Evolutionary conservation across 2,113 vertebrate genomes (phyloP).

Genomic region (Martes martes): DNA sequence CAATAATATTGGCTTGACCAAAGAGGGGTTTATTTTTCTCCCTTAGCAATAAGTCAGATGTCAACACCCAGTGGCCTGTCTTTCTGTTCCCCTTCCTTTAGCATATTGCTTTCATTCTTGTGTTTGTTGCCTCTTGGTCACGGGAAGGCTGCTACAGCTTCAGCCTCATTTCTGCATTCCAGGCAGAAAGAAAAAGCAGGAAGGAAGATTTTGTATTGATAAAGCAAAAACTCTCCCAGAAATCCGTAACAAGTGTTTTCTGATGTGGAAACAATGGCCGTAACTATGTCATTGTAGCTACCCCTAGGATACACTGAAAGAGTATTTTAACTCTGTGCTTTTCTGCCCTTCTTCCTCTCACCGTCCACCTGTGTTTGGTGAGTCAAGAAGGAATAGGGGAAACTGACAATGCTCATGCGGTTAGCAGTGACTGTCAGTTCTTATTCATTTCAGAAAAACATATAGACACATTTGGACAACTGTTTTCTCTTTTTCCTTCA

Average conservation of each 20-base stretch:
- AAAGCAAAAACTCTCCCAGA: background rate
- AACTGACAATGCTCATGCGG: background rate
- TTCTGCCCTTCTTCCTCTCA: background rate
- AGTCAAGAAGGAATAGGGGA: background rate
- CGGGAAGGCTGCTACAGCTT: background rate
- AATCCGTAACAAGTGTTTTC: background rate
- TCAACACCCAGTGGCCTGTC: background rate
- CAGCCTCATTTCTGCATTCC: background rate
- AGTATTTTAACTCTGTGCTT: background rate
- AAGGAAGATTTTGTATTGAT: background rate
- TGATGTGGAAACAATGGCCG: background rate
- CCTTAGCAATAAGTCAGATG: background rate
- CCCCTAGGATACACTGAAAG: background rate
- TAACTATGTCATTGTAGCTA: background rate
- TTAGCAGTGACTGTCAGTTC: background rate
- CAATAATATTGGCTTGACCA: background rate
- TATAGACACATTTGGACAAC: background rate
- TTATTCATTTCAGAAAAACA: constrained; percentile 15
- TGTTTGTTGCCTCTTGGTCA: background rate
- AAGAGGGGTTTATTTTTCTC: background rate
- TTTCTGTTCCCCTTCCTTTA: background rate
- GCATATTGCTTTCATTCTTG: background rate
- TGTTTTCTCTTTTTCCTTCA: background rate
- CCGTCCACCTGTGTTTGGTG: background rate
- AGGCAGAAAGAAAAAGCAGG: background rate